phyloP scores from a whole-genome alignment of 2,888 invertebrate species.

The Cremastinae sp. region DNA sequence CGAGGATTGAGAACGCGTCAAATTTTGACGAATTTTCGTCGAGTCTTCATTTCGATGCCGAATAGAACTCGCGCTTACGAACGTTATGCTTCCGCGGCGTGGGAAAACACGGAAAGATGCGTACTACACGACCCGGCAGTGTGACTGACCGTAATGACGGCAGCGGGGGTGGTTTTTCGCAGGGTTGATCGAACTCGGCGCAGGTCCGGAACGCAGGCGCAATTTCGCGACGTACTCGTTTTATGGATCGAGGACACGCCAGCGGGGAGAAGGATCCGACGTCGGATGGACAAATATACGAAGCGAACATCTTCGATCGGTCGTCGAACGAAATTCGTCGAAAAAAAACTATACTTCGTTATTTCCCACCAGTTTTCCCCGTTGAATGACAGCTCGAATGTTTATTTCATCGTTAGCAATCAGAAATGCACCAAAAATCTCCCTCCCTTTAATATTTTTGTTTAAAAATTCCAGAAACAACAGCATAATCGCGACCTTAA shows the following conservation, averaged over 20 bases:
- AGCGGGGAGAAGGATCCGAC: constrained; percentile 25
- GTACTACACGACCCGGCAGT: constrained; percentile 46
- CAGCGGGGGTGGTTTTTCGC: constrained; percentile 14
- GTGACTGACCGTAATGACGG: constrained; percentile 46
- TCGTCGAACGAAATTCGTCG: too few relatives aligned
- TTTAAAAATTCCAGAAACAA: too few relatives aligned
- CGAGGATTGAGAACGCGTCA: neutral
- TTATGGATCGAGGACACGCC: constrained; percentile 64
- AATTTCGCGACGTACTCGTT: constrained; percentile 53
- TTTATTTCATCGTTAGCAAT: too few relatives aligned
- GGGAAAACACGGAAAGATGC: constrained; percentile 33
- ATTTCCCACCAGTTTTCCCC: too few relatives aligned
- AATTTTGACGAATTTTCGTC: constrained; percentile 53
- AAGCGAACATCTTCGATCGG: neutral
- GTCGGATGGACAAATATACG: neutral
- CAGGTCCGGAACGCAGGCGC: constrained; percentile 63
- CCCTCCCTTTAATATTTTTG: too few relatives aligned
- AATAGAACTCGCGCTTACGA: constrained; percentile 16
- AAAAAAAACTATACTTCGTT: too few relatives aligned
- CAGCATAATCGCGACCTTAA: too few relatives aligned
- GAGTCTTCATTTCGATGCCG: constrained; percentile 44
- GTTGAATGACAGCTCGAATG: too few relatives aligned
- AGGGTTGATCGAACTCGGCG: constrained; percentile 63
- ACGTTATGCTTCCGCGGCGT: constrained; percentile 26
- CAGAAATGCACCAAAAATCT: too few relatives aligned